phyloP scores from a whole-genome alignment of 2,888 invertebrate species.

The Pemphredon lugubris region DNA sequence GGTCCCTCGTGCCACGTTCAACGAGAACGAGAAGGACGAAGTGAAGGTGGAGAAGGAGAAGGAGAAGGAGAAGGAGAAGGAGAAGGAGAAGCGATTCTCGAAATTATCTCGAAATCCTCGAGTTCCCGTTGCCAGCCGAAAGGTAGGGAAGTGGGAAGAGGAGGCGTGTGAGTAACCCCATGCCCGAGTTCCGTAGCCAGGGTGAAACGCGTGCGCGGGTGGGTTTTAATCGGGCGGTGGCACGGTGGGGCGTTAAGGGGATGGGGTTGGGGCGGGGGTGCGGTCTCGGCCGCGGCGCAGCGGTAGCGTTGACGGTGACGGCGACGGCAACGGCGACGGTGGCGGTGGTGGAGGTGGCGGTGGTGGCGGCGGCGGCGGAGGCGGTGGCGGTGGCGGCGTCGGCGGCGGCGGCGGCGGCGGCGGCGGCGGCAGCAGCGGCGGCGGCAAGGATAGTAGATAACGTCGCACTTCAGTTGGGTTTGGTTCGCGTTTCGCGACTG shows the following conservation, averaged over 20 bases:
- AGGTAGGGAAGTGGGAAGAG: conserved; percentile 34
- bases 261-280: conserved; percentile 50
- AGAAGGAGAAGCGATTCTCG: too few species aligned
- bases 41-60: too few species aligned
- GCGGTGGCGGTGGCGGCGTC: conserved; percentile 78
- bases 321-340: conserved; percentile 64
- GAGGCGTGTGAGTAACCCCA: conserved; percentile 34
- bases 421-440: too few species aligned
- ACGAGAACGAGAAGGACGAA: too few species aligned
- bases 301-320: too few species aligned
- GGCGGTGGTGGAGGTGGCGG: conserved; percentile 59
- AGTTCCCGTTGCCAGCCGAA: conserved; percentile 15
- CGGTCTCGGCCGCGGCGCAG: conserved; percentile 78
- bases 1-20: too few species aligned
- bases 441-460: too few species aligned
- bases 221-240: conserved; percentile 62
- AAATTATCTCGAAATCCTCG: too few species aligned
- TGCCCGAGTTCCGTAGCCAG: conserved; percentile 63
- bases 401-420: too few species aligned
- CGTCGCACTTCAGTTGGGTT: conserved; percentile 77
- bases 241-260: conserved; percentile 58
- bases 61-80: too few species aligned
- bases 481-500: conserved; percentile 77
- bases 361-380: conserved; percentile 35
- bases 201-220: conserved; percentile 76